Percentiles rank a stretch among this genome's conserved stretches.
These are phyloP conservation scores for Zalophus californianus DNA, from an alignment of 2,797 vertebrate genomes.

Conservation along the genomic window DNA sequence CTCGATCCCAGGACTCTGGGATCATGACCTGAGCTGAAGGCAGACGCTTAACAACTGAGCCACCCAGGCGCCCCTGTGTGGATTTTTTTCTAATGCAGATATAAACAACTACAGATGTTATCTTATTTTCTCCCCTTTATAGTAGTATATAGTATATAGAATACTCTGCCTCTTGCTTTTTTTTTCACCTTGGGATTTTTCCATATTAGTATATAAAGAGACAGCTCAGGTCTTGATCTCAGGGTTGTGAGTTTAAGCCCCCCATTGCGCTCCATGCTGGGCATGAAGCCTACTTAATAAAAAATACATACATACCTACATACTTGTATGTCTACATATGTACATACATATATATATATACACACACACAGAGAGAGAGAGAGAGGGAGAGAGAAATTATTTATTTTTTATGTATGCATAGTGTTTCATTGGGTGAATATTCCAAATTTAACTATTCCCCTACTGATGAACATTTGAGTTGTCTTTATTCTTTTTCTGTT, in stretches of 20 bases:
- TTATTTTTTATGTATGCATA: background rate
- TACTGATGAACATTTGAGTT: background rate
- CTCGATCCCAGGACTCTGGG: too few relatives aligned
- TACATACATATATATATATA: background rate
- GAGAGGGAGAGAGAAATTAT: background rate
- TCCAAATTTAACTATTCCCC: background rate
- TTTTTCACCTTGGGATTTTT: background rate
- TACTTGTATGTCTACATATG: too few relatives aligned
- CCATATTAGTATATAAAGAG: background rate
- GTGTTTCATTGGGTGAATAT: background rate
- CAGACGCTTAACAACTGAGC: too few relatives aligned
- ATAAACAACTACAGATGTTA: background rate
- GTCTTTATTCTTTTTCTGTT: constrained; percentile 1
- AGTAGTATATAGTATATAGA: background rate
- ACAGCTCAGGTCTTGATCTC: background rate
- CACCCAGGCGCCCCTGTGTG: too few relatives aligned
- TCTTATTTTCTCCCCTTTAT: background rate
- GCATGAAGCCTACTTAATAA: background rate
- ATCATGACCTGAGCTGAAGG: too few relatives aligned
- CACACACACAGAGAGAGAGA: too few relatives aligned
- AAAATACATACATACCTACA: background rate
- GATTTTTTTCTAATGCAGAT: background rate
- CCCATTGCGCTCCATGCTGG: background rate
- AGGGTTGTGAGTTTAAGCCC: background rate
- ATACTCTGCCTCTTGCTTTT: background rate